Conservation (phyloP, 2,113 vertebrate species). For the Perca flavescens region DNA sequence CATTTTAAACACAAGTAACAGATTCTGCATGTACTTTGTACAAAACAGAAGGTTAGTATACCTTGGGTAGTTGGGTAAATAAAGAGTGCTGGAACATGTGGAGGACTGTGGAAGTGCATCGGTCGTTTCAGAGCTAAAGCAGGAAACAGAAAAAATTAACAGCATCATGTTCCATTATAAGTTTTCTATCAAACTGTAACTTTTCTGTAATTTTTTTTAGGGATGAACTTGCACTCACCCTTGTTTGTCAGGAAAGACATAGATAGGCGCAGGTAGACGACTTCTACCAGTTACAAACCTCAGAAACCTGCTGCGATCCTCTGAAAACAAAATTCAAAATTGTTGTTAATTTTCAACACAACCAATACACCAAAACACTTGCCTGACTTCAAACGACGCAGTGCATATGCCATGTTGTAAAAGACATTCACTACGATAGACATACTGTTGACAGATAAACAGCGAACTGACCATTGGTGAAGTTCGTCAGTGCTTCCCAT, state of each 20-base stretch:
- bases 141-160: conserved; percentile 6
- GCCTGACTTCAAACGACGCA: background rate
- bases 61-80: conserved; percentile 91
- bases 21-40: background rate
- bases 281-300: conserved; percentile 97
- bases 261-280: conserved; percentile 96
- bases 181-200: no score
- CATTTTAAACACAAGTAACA: background rate
- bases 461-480: conserved; percentile 92
- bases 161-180: no score
- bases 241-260: conserved; percentile 95
- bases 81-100: conserved; percentile 93
- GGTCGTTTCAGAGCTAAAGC: conserved; percentile 89
- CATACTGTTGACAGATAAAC: fast-evolving
- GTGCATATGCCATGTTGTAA: background rate
- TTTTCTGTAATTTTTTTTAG: no score
- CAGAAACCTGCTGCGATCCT: conserved; percentile 98
- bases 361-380: background rate
- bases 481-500: conserved; percentile 97
- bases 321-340: conserved; percentile 76
- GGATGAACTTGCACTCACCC: conserved; percentile 82
- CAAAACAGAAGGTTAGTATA: conserved; percentile 18
- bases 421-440: background rate
- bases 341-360: background rate
- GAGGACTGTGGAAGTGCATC: conserved; percentile 97